These are phyloP conservation scores for Adela reaumurella DNA, from an alignment of 2,888 invertebrate genomes.

Conservation along the genomic window DNA sequence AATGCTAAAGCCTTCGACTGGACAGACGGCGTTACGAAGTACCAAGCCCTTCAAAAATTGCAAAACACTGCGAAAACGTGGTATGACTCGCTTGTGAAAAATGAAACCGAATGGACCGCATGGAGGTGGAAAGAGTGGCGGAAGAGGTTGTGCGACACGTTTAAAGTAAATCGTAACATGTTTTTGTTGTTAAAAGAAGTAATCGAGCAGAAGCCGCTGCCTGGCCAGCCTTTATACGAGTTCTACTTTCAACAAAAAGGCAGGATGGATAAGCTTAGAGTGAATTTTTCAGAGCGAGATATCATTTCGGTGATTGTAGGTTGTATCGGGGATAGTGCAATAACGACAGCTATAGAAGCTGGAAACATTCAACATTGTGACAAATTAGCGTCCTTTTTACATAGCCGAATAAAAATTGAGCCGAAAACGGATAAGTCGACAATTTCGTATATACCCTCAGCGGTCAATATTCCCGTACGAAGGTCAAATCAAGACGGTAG, in stretches of 20 bases:
- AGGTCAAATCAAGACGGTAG: too few species aligned
- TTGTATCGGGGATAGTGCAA: conserved; percentile 12
- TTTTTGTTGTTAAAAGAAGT: conserved; percentile 1
- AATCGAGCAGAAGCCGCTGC: not conserved
- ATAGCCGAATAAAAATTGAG: conserved; percentile 3
- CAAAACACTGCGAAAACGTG: conserved; percentile 16
- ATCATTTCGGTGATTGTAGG: conserved; percentile 12
- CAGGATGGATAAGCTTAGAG: conserved; percentile 6
- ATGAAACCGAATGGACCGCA: conserved; percentile 14
- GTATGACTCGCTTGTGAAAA: conserved; percentile 14
- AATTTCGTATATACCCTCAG: too few species aligned
- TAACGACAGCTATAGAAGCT: conserved; percentile 13
- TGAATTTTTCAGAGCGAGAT: not conserved
- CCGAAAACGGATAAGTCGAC: not conserved
- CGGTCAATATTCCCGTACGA: too few species aligned
- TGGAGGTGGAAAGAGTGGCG: conserved; percentile 18
- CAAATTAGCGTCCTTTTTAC: too few species aligned
- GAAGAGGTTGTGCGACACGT: conserved; percentile 12
- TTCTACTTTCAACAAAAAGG: conserved; percentile 14
- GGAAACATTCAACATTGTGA: conserved; percentile 14
- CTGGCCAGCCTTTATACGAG: conserved; percentile 10
- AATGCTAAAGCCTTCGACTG: conserved; percentile 15
- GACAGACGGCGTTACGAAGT: conserved; percentile 13
- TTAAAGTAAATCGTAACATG: conserved; percentile 13
- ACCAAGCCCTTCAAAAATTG: conserved; percentile 15